These are phyloP conservation scores for Prionace glauca DNA, from an alignment of 2,797 vertebrate genomes.

Conservation along the genomic window DNA sequence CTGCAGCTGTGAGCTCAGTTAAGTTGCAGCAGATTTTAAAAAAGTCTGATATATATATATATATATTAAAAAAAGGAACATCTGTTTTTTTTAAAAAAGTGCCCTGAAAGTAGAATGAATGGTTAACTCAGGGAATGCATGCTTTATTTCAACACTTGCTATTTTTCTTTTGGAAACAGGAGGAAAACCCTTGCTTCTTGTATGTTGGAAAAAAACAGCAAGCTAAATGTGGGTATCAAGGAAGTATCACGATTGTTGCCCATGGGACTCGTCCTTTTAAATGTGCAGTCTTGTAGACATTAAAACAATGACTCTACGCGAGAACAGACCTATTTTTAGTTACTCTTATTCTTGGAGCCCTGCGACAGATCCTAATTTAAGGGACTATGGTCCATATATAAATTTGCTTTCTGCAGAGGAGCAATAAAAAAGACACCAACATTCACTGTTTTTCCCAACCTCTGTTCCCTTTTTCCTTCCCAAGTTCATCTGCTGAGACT, in stretches of 20 bases:
- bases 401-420: constrained; percentile 58
- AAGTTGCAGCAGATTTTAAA: constrained; percentile 21
- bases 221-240: constrained; percentile 43
- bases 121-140: constrained; percentile 46
- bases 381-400: constrained; percentile 70
- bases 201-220: constrained; percentile 41
- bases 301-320: constrained; percentile 29
- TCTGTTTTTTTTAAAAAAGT: constrained; percentile 41
- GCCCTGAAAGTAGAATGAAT: constrained; percentile 50
- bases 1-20: constrained; percentile 52
- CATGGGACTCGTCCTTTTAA: constrained; percentile 47
- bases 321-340: constrained; percentile 63
- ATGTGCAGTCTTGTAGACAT: neutral
- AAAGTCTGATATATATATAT: neutral
- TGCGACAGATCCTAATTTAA: constrained; percentile 52
- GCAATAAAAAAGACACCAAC: constrained; percentile 66
- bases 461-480: constrained; percentile 72
- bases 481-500: constrained; percentile 55
- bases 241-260: constrained; percentile 44
- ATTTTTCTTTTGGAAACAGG: constrained; percentile 45
- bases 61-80: constrained; percentile 26
- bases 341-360: constrained; percentile 59
- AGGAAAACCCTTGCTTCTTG: constrained; percentile 42
- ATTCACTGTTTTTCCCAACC: constrained; percentile 55
- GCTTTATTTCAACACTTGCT: constrained; percentile 40